Percentiles rank a stretch among this genome's conserved stretches.
These are phyloP conservation scores for Physocephala rufipes DNA, from an alignment of 2,888 invertebrate species.

Conservation along the genomic window DNA sequence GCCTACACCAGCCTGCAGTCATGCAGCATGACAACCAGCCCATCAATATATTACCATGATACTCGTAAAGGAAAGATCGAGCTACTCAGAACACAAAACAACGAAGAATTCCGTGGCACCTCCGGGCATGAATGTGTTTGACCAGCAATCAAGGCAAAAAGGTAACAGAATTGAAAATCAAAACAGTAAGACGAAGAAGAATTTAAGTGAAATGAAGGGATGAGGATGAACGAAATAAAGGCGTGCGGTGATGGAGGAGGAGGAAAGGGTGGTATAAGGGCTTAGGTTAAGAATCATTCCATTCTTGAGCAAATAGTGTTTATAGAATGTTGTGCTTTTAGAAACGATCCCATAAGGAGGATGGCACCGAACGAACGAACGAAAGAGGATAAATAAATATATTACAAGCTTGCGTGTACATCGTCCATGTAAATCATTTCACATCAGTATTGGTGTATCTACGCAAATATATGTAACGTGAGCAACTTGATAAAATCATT, in stretches of 20 bases:
- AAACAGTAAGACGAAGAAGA: background rate
- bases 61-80: background rate
- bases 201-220: background rate
- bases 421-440: background rate
- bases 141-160: conserved; percentile 1
- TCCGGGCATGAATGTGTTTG: conserved; percentile 22
- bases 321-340: conserved; percentile 12
- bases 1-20: background rate
- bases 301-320: background rate
- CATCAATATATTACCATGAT: background rate
- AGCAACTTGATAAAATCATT: conserved; percentile 26
- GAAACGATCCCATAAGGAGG: background rate
- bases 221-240: no score
- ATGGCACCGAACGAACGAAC: background rate
- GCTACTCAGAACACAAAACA: background rate
- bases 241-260: no score
- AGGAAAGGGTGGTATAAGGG: background rate
- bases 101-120: conserved; percentile 24
- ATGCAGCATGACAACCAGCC: background rate
- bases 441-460: background rate
- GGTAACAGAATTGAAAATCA: no score
- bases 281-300: background rate
- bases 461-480: background rate
- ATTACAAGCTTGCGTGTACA: background rate
- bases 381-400: background rate